These are phyloP conservation scores for Melieria omissa DNA, from an alignment of 2,888 invertebrate genomes.

Conservation along the genomic window DNA sequence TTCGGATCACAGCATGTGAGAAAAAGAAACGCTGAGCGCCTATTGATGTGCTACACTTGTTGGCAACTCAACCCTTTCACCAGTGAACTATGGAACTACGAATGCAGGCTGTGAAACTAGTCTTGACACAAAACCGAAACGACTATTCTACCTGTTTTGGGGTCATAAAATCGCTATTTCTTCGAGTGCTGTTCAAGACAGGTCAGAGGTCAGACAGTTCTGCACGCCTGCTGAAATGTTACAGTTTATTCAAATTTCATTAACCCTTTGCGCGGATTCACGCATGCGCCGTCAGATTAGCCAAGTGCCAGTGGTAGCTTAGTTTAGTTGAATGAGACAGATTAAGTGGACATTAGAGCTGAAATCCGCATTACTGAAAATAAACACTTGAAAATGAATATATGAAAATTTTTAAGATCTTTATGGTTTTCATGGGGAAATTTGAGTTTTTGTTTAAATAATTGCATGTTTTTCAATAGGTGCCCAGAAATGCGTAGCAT, in stretches of 20 bases:
- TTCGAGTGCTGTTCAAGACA: neutral
- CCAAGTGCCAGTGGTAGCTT: too few relatives aligned
- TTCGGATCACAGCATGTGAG: too few relatives aligned
- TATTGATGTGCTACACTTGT: constrained; percentile 21
- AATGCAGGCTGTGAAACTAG: too few relatives aligned
- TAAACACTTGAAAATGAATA: neutral
- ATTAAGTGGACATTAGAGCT: neutral
- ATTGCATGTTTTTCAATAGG: neutral
- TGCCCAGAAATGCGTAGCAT: constrained; percentile 3
- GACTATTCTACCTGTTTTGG: too few relatives aligned
- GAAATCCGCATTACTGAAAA: neutral
- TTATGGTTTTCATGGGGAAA: constrained; percentile 8
- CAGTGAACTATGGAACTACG: too few relatives aligned
- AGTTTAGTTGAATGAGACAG: neutral
- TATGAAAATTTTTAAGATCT: neutral
- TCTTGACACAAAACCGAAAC: too few relatives aligned
- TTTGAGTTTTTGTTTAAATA: constrained; percentile 22
- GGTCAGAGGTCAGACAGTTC: constrained; percentile 8
- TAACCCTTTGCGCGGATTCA: constrained; percentile 16
- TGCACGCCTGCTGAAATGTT: constrained; percentile 28
- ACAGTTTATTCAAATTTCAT: constrained; percentile 35
- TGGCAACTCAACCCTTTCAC: constrained; percentile 9
- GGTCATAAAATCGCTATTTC: too few relatives aligned
- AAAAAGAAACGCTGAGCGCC: constrained; percentile 5
- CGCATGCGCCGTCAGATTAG: neutral